Conservation (phyloP, 2,888 invertebrate genomes). For the Standfussiana lucernea region DNA sequence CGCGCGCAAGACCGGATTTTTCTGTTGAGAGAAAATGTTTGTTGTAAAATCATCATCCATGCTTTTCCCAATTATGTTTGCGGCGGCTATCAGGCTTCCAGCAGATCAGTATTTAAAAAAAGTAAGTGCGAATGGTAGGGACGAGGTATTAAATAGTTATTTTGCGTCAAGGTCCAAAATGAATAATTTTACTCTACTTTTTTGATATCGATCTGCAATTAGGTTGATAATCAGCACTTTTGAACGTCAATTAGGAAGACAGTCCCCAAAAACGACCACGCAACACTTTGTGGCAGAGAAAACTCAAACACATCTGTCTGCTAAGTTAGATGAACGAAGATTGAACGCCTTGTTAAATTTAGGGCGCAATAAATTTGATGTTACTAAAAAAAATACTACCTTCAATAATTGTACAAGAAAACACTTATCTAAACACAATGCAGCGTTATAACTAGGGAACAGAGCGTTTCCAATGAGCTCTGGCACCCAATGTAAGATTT, state of each 20-base stretch:
- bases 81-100: background rate
- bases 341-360: background rate
- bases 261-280: background rate
- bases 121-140: too few species aligned
- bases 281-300: background rate
- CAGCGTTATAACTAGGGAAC: too few species aligned
- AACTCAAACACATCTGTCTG: background rate
- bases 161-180: background rate
- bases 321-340: background rate
- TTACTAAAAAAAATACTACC: too few species aligned
- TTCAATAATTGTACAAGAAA: too few species aligned
- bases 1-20: slow-evolving; percentile 91
- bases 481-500: too few species aligned
- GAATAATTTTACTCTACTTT: background rate
- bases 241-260: background rate
- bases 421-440: too few species aligned
- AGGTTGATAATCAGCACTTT: background rate
- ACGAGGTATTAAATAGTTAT: background rate
- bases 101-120: background rate
- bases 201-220: background rate
- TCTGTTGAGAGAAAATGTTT: slow-evolving; percentile 70
- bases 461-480: too few species aligned
- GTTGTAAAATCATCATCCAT: background rate
- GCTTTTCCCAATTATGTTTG: background rate
- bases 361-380: background rate